Percentiles rank a stretch among this genome's conserved stretches.
phyloP scores from a whole-genome alignment of 92 coral and sea anemone species.

The Pocillopora grandis region DNA sequence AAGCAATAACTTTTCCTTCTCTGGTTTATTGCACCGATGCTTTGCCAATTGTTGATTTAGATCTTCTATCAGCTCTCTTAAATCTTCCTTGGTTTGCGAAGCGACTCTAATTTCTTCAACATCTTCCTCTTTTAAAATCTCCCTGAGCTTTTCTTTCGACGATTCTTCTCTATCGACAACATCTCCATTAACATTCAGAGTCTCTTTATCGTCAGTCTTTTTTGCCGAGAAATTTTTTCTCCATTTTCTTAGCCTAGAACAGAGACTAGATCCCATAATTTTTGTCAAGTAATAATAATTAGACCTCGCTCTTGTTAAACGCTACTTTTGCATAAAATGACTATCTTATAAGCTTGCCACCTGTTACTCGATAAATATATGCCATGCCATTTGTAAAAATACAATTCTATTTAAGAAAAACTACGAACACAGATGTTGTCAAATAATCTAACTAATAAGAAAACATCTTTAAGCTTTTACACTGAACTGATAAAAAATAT shows the following conservation, averaged over 20 bases:
- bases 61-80: conserved; percentile 24
- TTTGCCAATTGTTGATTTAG: conserved; percentile 15
- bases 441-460: too few relatives aligned
- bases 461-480: too few relatives aligned
- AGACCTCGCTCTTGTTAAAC: background rate
- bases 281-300: background rate
- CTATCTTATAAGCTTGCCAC: conserved; percentile 1
- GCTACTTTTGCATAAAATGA: conserved; percentile 11
- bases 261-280: conserved; percentile 40
- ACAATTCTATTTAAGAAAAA: too few relatives aligned
- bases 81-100: background rate
- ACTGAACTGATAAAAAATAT: too few relatives aligned
- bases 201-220: background rate
- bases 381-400: too few relatives aligned
- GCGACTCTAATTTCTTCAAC: conserved; percentile 22
- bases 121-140: conserved; percentile 11
- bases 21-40: conserved; percentile 16
- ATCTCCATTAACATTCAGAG: background rate
- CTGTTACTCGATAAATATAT: conserved; percentile 9
- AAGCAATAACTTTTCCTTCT: conserved; percentile 27
- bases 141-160: background rate
- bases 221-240: conserved; percentile 14
- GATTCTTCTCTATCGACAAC: background rate
- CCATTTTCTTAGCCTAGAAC: conserved; percentile 26
- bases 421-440: too few relatives aligned